These are phyloP conservation scores for Coregonus sp. DNA, from an alignment of 2,797 vertebrate genomes.

Conservation along the genomic window DNA sequence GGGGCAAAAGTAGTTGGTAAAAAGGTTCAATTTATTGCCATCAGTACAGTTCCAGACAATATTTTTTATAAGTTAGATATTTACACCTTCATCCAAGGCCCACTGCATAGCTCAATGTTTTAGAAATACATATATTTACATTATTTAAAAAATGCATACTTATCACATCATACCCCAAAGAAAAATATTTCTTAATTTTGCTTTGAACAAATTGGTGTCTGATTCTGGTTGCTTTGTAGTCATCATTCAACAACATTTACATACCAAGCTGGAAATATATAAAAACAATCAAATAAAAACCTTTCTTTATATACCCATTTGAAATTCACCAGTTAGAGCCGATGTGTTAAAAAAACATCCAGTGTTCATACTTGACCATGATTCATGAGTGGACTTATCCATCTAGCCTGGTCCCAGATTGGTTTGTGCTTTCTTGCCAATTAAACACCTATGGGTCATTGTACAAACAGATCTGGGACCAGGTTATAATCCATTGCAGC, in stretches of 20 bases:
- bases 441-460: neutral
- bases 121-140: conserved; percentile 75
- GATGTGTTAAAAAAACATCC: conserved; percentile 25
- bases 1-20: conserved; percentile 24
- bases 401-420: neutral
- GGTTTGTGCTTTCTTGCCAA: neutral
- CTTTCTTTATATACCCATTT: conserved; percentile 3
- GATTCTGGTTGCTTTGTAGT: conserved; percentile 10
- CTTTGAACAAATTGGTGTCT: conserved; percentile 12
- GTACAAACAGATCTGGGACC: neutral
- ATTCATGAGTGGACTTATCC: neutral
- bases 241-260: conserved; percentile 9
- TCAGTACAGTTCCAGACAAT: conserved; percentile 48
- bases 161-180: conserved; percentile 27
- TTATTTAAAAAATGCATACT: conserved; percentile 74
- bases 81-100: conserved; percentile 71
- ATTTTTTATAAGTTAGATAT: conserved; percentile 75
- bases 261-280: conserved; percentile 19
- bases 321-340: conserved; percentile 13
- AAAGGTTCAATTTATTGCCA: conserved; percentile 71
- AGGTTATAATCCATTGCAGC: neutral
- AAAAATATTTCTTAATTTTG: conserved; percentile 11
- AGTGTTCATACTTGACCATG: conserved; percentile 31
- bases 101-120: conserved; percentile 45
- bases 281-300: conserved; percentile 22